These are phyloP conservation scores for Aptenodytes forsteri DNA, from an alignment of 2,113 vertebrate species.

Conservation along the genomic window DNA sequence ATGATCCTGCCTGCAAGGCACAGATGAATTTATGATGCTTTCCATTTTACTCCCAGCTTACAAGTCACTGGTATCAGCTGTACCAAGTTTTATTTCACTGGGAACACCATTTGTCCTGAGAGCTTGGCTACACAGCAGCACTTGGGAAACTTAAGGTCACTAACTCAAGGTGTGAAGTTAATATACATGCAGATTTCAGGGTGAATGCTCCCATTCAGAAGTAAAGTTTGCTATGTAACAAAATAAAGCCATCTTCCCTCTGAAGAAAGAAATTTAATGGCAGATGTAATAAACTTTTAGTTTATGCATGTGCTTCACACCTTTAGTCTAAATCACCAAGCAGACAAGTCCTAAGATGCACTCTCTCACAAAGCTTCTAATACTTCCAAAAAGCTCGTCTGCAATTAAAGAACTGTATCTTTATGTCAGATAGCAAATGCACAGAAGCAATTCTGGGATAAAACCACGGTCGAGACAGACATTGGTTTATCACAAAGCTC, in stretches of 20 bases:
- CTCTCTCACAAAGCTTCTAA: neutral
- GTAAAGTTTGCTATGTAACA: neutral
- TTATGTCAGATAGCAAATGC: neutral
- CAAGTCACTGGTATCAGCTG: conserved; percentile 11
- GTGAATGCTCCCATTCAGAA: neutral
- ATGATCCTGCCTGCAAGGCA: conserved; percentile 38
- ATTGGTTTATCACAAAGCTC: neutral
- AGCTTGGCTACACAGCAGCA: neutral
- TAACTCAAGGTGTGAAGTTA: neutral
- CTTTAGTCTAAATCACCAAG: neutral
- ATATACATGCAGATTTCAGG: neutral
- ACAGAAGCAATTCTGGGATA: neutral
- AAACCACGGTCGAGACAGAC: neutral
- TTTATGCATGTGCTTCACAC: neutral
- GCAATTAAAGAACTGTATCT: neutral
- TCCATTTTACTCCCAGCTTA: conserved; percentile 31
- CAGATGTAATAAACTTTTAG: neutral
- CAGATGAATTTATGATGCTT: conserved; percentile 32
- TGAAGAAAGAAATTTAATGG: neutral
- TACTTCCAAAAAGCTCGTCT: neutral
- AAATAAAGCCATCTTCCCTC: neutral
- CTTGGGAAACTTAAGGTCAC: neutral
- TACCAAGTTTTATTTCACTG: neutral
- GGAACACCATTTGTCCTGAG: neutral
- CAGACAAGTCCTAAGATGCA: neutral